Evolutionary conservation across 2,797 vertebrate species (phyloP).

Genomic region (Onychomys arenicola): DNA sequence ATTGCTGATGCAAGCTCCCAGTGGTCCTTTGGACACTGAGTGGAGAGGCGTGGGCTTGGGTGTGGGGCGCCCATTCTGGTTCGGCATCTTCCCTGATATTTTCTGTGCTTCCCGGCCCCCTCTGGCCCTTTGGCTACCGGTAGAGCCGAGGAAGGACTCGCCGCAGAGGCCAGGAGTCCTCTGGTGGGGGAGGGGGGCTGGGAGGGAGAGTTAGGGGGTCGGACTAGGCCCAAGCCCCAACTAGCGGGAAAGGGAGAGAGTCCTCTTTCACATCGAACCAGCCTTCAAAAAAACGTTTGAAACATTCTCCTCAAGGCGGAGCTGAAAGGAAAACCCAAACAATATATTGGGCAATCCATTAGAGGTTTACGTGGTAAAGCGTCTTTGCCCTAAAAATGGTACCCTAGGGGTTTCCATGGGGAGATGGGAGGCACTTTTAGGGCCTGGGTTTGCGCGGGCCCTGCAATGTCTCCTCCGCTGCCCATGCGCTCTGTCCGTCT

Average conservation of each 20-base stretch:
- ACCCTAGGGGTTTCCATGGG: background rate
- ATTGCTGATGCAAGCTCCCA: background rate
- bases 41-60: background rate
- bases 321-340: conserved; percentile 73
- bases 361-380: conserved; percentile 11
- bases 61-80: background rate
- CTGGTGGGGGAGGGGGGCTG: background rate
- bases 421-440: background rate
- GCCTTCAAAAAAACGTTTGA: background rate
- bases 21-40: background rate
- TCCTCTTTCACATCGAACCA: background rate
- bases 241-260: background rate
- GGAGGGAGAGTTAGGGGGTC: background rate
- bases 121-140: background rate
- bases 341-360: conserved; percentile 56
- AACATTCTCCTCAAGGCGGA: conserved; percentile 56
- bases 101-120: background rate
- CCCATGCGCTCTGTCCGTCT: background rate
- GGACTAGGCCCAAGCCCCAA: background rate
- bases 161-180: background rate
- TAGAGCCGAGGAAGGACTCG: background rate
- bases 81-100: background rate
- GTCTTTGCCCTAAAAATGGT: conserved; percentile 58
- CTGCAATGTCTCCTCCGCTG: background rate
- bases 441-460: background rate